Conservation (phyloP, 2,113 vertebrate species). For the Oreotrochilus melanogaster region DNA sequence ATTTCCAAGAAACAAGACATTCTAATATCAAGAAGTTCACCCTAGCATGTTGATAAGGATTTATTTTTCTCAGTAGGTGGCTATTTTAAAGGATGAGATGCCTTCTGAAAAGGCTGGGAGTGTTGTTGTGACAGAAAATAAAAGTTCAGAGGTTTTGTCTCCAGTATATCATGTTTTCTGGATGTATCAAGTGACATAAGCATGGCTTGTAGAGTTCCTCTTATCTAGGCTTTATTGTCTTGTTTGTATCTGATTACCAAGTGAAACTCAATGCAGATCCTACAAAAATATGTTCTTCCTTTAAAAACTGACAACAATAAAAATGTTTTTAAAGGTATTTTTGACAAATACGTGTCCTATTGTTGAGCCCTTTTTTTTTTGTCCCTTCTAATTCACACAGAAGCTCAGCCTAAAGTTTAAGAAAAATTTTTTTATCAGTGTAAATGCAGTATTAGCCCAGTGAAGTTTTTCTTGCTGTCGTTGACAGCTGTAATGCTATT, state of each 20-base stretch:
- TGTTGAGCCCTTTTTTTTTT: background rate
- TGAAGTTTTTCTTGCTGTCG: background rate
- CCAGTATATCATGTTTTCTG: background rate
- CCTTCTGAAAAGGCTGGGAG: background rate
- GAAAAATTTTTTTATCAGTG: background rate
- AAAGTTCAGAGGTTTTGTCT: background rate
- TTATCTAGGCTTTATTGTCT: background rate
- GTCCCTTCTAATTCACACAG: background rate
- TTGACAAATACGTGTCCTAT: background rate
- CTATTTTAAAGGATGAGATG: background rate
- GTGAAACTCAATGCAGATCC: background rate
- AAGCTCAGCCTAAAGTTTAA: background rate
- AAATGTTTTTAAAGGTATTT: background rate
- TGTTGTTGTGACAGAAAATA: background rate
- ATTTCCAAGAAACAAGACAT: background rate
- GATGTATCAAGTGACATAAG: background rate
- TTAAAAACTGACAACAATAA: background rate
- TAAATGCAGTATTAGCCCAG: background rate
- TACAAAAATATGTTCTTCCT: background rate
- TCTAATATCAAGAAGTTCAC: background rate
- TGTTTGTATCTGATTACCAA: background rate
- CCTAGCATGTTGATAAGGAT: background rate
- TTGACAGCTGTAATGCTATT: background rate
- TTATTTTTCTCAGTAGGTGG: background rate
- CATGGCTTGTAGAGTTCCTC: background rate